phyloP scores from a whole-genome alignment of 2,113 vertebrate species.

The Salvelinus sp. region DNA sequence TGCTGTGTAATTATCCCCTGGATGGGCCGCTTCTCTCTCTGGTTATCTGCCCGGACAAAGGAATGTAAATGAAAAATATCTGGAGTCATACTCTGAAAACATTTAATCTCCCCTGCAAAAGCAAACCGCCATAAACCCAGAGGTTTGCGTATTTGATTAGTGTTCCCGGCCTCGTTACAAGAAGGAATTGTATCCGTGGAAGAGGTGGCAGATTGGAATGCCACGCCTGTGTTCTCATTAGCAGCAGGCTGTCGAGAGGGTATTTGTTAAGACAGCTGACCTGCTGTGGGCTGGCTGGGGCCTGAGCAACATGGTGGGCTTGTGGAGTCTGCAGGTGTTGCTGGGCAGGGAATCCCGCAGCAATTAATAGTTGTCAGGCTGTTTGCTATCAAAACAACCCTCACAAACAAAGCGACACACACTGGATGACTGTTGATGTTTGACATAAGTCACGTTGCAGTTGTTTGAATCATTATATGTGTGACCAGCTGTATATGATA shows the following conservation, averaged over 20 bases:
- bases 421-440: too few species aligned
- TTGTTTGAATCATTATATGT: too few species aligned
- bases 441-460: too few species aligned
- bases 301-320: too few species aligned
- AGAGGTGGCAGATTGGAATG: not conserved
- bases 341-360: not conserved
- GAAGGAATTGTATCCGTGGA: slow-evolving; percentile 2
- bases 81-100: slow-evolving; percentile 29
- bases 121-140: not conserved
- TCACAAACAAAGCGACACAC: too few species aligned
- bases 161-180: slow-evolving; percentile 23
- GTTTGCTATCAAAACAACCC: too few species aligned
- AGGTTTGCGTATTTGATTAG: slow-evolving; percentile 25
- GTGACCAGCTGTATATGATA: too few species aligned
- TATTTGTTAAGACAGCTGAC: slow-evolving; percentile 2
- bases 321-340: not conserved
- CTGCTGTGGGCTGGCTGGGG: not conserved
- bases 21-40: slow-evolving; percentile 5
- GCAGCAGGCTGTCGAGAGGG: not conserved
- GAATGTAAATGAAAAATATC: slow-evolving; percentile 39
- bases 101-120: slow-evolving; percentile 19
- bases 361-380: too few species aligned
- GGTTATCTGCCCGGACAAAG: slow-evolving; percentile 35
- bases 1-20: slow-evolving; percentile 22
- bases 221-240: not conserved